Evolutionary conservation across 2,888 invertebrate species (phyloP).

Genomic region (Philereme vetulata): DNA sequence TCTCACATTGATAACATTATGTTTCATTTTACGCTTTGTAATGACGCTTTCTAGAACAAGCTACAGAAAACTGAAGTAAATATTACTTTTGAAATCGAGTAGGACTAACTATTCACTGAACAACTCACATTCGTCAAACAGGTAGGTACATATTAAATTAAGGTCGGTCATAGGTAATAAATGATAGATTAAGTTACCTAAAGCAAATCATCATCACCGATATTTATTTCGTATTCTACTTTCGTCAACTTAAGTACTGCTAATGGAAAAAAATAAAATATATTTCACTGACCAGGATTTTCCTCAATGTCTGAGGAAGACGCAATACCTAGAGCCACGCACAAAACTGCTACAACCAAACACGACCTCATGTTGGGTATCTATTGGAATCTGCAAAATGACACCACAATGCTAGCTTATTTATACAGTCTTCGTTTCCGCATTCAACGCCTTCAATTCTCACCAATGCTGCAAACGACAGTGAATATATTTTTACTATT

Average conservation of each 20-base stretch:
- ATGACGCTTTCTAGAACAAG: not conserved
- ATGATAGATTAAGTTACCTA: too few relatives aligned
- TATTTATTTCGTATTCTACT: too few relatives aligned
- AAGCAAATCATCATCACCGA: too few relatives aligned
- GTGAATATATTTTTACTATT: constrained; percentile 23
- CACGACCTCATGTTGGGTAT: constrained; percentile 55
- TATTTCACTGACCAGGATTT: constrained; percentile 30
- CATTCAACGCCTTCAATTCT: constrained; percentile 40
- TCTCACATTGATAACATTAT: too few relatives aligned
- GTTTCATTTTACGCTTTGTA: not conserved
- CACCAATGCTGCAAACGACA: constrained; percentile 34
- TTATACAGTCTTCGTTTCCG: constrained; percentile 51
- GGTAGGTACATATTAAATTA: too few relatives aligned
- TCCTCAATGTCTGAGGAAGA: constrained; percentile 31
- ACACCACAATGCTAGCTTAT: constrained; percentile 46
- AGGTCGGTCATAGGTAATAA: too few relatives aligned
- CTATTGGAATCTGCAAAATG: constrained; percentile 45
- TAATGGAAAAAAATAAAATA: not conserved
- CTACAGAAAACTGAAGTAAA: too few relatives aligned
- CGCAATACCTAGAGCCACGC: constrained; percentile 40
- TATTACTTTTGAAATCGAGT: too few relatives aligned
- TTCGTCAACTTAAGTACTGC: too few relatives aligned
- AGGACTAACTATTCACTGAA: too few relatives aligned
- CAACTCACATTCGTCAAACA: too few relatives aligned
- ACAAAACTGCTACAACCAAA: constrained; percentile 47